A percentile compares a stretch with the other conserved stretches of the same genome.
Evolutionary conservation across 2,113 vertebrate species (phyloP).

Genomic region (Capreolus pygargus): DNA sequence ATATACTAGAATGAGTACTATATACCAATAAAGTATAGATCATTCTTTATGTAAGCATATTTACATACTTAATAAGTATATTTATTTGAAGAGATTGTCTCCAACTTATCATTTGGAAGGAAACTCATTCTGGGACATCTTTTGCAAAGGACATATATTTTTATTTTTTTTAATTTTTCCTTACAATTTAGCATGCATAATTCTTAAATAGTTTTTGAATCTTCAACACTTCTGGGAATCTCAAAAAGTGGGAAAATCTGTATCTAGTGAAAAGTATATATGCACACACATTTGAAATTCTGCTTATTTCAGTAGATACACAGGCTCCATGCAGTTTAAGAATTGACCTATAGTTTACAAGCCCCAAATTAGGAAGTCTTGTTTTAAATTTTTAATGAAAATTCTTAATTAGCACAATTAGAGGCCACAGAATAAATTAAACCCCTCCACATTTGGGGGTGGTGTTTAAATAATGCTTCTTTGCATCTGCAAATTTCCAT

Average conservation of each 20-base stretch:
- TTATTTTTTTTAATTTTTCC: background rate
- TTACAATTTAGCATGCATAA: background rate
- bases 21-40: background rate
- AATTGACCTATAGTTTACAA: background rate
- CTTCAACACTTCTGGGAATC: background rate
- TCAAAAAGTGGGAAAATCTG: background rate
- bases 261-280: background rate
- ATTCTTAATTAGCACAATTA: slow-evolving; percentile 11
- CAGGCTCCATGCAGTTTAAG: background rate
- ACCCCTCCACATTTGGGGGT: too few relatives aligned
- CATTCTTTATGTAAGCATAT: background rate
- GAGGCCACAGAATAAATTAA: background rate
- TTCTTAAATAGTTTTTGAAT: background rate
- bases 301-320: background rate
- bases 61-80: background rate
- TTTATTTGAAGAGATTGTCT: background rate
- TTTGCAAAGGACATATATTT: background rate
- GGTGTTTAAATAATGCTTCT: background rate
- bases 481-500: background rate
- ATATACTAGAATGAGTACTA: background rate
- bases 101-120: background rate
- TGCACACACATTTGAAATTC: background rate
- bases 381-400: background rate
- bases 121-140: background rate
- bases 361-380: background rate